These are phyloP conservation scores for Gallinago media DNA, from an alignment of 2,113 vertebrate genomes.

Conservation along the genomic window DNA sequence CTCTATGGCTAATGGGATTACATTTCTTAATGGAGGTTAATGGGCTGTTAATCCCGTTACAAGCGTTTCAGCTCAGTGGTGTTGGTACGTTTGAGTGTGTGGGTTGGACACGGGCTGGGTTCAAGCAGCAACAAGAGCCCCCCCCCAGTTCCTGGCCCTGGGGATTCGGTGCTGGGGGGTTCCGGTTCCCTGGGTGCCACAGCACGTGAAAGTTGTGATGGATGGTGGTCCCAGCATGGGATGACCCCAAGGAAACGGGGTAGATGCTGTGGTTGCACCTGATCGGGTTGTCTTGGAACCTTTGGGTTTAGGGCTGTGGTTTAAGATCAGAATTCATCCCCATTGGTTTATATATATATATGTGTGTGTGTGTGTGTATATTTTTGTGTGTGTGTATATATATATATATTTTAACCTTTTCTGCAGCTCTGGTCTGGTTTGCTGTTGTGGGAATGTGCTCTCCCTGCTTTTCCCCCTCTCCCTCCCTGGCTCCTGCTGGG, in stretches of 20 bases:
- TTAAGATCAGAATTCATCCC: neutral
- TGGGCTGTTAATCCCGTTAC: neutral
- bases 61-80: accelerated
- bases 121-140: accelerated
- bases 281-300: neutral
- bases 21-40: neutral
- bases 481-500: too few species aligned
- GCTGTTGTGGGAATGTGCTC: too few species aligned
- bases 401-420: neutral
- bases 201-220: neutral
- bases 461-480: too few species aligned
- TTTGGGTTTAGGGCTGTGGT: neutral
- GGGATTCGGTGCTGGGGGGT: neutral
- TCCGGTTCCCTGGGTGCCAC: accelerated
- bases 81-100: accelerated
- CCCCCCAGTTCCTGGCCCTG: accelerated
- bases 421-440: neutral
- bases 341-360: neutral
- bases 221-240: too few species aligned
- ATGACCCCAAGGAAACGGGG: accelerated
- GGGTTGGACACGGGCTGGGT: accelerated
- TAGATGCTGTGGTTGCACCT: neutral
- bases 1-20: neutral
- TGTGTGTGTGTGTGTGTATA: too few species aligned
- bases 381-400: neutral